Conservation (phyloP, 2,888 invertebrate species). For the Apamea anceps region DNA sequence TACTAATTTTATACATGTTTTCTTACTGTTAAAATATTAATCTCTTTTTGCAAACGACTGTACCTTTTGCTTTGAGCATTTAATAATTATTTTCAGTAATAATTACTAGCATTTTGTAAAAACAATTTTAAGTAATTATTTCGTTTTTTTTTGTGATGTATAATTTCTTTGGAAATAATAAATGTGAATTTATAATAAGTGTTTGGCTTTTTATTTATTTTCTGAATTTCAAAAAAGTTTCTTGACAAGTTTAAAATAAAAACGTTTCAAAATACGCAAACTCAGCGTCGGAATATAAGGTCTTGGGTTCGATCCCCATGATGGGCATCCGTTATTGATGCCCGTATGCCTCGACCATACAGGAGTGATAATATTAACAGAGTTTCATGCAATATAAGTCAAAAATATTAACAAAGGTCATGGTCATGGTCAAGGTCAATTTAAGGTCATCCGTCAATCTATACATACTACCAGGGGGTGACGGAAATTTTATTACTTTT, state of each 20-base stretch:
- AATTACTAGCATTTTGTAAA: constrained; percentile 52
- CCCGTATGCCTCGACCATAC: background rate
- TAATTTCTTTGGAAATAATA: constrained; percentile 79
- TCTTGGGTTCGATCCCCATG: background rate
- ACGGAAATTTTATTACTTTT: background rate
- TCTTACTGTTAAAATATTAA: background rate
- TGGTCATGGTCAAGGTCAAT: background rate
- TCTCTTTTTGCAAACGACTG: constrained; percentile 59
- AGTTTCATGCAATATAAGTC: background rate
- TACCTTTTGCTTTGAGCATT: constrained; percentile 48
- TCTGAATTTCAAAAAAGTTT: background rate
- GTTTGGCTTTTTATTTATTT: constrained; percentile 54
- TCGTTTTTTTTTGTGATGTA: constrained; percentile 74
- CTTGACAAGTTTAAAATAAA: background rate
- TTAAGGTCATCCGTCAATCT: background rate
- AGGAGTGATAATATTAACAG: background rate
- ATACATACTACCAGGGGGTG: background rate
- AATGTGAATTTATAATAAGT: constrained; percentile 79
- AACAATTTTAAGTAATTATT: constrained; percentile 58
- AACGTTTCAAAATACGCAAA: no score
- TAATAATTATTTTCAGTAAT: constrained; percentile 47
- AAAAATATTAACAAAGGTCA: background rate
- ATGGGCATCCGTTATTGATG: background rate
- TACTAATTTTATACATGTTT: background rate
- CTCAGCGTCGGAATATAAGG: background rate